phyloP scores from a whole-genome alignment of 1,140 invertebrate genomes.

The Heliconius melpomene region DNA sequence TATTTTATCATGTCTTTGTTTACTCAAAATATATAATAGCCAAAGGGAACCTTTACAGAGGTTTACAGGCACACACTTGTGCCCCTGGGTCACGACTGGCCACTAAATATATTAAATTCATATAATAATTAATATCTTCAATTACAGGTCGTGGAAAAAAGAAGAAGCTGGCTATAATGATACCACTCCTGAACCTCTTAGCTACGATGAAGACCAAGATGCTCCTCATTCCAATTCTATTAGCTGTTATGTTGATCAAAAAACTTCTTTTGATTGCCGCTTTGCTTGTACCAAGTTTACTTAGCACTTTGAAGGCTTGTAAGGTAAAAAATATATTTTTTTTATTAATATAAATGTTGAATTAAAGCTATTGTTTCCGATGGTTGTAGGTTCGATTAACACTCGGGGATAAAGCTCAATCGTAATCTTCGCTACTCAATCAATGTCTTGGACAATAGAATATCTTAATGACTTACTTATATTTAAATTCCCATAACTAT shows the following conservation, averaged over 20 bases:
- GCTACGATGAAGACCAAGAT: slow-evolving; percentile 85
- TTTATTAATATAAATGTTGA: not conserved
- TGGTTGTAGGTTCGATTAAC: too few relatives aligned
- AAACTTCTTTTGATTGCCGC: slow-evolving; percentile 85
- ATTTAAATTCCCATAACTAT: too few relatives aligned
- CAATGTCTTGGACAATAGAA: too few relatives aligned
- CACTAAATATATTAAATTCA: not conserved
- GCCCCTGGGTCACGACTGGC: too few relatives aligned
- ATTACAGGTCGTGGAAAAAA: slow-evolving; percentile 79
- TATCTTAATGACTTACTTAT: too few relatives aligned
- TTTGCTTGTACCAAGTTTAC: slow-evolving; percentile 82
- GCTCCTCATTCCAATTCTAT: slow-evolving; percentile 83
- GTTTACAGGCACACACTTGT: too few relatives aligned
- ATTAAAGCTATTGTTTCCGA: too few relatives aligned
- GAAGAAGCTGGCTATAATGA: slow-evolving; percentile 83
- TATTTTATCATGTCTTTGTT: too few relatives aligned
- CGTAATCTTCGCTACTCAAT: too few relatives aligned
- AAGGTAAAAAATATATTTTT: slow-evolving; percentile 72
- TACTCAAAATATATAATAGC: too few relatives aligned
- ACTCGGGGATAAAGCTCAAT: too few relatives aligned
- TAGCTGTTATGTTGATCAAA: slow-evolving; percentile 86
- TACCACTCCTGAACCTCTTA: slow-evolving; percentile 83
- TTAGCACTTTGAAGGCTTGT: slow-evolving; percentile 84
- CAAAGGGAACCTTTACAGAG: too few relatives aligned
- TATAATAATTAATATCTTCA: not conserved